Conservation (phyloP, 2,797 vertebrate species). For the Sciurus carolinensis region DNA sequence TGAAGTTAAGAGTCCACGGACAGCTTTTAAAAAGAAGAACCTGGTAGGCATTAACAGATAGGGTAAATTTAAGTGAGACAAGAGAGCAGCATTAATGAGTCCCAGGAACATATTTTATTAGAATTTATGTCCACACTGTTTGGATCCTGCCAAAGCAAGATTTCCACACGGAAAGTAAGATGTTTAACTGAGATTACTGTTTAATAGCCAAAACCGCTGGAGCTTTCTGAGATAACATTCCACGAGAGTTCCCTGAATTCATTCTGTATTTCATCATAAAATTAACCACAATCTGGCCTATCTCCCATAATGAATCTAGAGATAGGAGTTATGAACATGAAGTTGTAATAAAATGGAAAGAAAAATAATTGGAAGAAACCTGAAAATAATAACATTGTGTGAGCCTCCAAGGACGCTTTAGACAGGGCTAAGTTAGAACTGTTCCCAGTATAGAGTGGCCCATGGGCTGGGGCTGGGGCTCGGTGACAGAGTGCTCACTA, state of each 20-base stretch:
- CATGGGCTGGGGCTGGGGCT: neutral
- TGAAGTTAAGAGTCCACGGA: conserved; percentile 2
- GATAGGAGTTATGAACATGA: conserved; percentile 25
- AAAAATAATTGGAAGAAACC: conserved; percentile 5
- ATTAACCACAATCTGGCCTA: conserved; percentile 26
- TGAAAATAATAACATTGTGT: neutral
- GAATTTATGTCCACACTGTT: conserved; percentile 62
- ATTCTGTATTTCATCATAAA: conserved; percentile 36
- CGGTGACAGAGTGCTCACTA: neutral
- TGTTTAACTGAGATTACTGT: conserved; percentile 55
- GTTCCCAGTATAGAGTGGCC: too few relatives aligned
- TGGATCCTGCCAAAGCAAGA: conserved; percentile 44
- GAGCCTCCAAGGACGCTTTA: neutral
- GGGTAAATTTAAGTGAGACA: conserved; percentile 42
- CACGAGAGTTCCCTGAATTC: conserved; percentile 23
- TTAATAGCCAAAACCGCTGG: conserved; percentile 34
- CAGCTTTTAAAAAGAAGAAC: conserved; percentile 55
- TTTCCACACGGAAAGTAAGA: conserved; percentile 41
- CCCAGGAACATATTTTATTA: conserved; percentile 57
- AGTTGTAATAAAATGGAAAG: conserved; percentile 33
- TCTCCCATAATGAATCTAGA: conserved; percentile 37
- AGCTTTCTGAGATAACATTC: conserved; percentile 21
- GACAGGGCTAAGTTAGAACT: neutral
- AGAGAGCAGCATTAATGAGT: conserved; percentile 60
- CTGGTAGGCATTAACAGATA: conserved; percentile 34